Evolutionary conservation across 2,888 invertebrate species (phyloP).

Genomic region (Ectemnius lituratus): DNA sequence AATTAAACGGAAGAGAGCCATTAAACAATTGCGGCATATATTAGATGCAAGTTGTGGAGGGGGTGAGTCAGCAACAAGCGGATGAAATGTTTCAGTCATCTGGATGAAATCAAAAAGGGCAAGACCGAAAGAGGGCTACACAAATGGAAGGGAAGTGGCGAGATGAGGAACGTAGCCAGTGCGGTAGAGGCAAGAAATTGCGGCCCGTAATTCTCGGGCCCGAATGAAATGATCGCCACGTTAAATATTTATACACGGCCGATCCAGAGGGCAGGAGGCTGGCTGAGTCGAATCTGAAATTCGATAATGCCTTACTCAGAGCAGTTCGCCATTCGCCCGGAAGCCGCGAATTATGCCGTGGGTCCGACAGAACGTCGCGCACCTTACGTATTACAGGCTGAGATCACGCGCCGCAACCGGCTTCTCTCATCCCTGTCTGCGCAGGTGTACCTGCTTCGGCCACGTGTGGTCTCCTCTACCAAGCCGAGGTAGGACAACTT

Average conservation of each 20-base stretch:
- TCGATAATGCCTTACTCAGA: slow-evolving; percentile 76
- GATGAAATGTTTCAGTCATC: background rate
- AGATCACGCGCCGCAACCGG: slow-evolving; percentile 56
- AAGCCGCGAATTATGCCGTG: slow-evolving; percentile 72
- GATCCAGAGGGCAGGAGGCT: slow-evolving; percentile 52
- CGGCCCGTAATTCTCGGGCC: slow-evolving; percentile 53
- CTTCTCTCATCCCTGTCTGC: slow-evolving; percentile 47
- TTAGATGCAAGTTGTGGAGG: too few relatives aligned
- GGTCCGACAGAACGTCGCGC: slow-evolving; percentile 39
- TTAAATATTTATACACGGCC: slow-evolving; percentile 71
- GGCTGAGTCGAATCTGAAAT: slow-evolving; percentile 75
- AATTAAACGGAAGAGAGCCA: too few relatives aligned
- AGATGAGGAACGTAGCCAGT: slow-evolving; percentile 15
- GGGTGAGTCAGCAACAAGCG: background rate
- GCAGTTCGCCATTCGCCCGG: slow-evolving; percentile 70
- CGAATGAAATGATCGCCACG: slow-evolving; percentile 65
- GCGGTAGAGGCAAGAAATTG: slow-evolving; percentile 33
- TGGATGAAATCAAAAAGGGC: background rate
- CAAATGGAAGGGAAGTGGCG: background rate
- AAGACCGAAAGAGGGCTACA: background rate
- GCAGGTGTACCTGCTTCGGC: slow-evolving; percentile 14
- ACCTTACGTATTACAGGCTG: slow-evolving; percentile 60
- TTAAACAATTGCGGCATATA: too few relatives aligned
- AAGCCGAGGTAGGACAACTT: slow-evolving; percentile 40
- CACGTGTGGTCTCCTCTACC: slow-evolving; percentile 59